Base-by-base conservation (phyloP, 2,888 invertebrate species). In the Siphlonurus alternatus region DNA sequence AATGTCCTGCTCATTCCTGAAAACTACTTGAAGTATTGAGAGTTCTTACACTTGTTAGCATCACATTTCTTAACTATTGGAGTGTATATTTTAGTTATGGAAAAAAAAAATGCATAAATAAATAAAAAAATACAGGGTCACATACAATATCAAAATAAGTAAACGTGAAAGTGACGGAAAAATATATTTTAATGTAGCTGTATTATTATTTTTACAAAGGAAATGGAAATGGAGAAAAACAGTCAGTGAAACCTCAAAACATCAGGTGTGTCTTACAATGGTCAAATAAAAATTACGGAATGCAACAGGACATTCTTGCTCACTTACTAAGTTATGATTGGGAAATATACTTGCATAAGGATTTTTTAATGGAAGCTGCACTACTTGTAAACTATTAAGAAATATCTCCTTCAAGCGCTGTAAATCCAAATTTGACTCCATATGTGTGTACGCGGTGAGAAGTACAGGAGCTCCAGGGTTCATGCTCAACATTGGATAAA, bases 251-350 rank as follows among this genome's bases (percentile, higher is more conserved):
- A 38, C 15, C 7, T 38, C 5, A 10, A 10, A 5, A 15, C 38
- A 38, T 38, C 20, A 56, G 7, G 19, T n/a, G 7, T 56, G 56
- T 59, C 53, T 54, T 20, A 69, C 67, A 24, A 70, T 67, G 25
- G 68, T 65, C 25, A 70, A 66, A 61, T 80, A 85, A 73, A 82
- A 83, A 75, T 88, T 88, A 72, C 87, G 88, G 71, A 85, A 88
- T 71, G 87, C 79, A 65, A 88, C 74, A 0, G 88, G 87, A 61
- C 79, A 81, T 60, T 81, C 80, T 66, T 87, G 83, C 69, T 88
- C 88, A 3, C 85, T 84, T 18, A 88, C 84, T 67, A 88, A 87
- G 71, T 88, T 88, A 61, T 87, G 79, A 68, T 87, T 86, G 0
- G 88, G 88, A 67, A 85, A 80, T 0, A 83, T 79, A 59, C 87